These are phyloP conservation scores for Lepus timidus DNA, from an alignment of 2,113 vertebrate species.

Conservation along the genomic window DNA sequence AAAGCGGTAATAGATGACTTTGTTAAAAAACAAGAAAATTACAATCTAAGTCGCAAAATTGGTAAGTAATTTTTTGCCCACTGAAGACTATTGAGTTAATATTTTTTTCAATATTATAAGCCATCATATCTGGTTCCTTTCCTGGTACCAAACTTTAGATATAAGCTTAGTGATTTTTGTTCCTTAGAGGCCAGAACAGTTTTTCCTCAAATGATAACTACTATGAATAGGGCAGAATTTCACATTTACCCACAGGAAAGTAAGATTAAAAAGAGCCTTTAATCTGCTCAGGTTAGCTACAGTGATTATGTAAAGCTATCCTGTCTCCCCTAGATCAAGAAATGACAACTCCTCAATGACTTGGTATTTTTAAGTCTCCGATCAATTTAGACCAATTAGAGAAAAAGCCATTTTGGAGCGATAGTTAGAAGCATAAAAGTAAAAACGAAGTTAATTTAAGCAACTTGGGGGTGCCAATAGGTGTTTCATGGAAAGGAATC, in stretches of 20 bases:
- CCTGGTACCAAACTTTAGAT: slow-evolving; percentile 12
- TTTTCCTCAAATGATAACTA: slow-evolving; percentile 34
- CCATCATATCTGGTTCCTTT: not conserved
- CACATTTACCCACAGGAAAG: not conserved
- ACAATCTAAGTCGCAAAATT: slow-evolving; percentile 65
- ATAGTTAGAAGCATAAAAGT: not conserved
- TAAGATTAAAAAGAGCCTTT: slow-evolving; percentile 3
- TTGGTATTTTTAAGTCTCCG: slow-evolving; percentile 4
- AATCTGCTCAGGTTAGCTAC: not conserved
- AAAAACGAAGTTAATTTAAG: not conserved
- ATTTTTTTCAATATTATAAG: not conserved
- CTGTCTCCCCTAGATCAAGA: not conserved
- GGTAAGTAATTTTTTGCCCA: slow-evolving; percentile 81
- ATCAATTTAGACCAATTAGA: not conserved
- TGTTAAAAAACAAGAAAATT: slow-evolving; percentile 82
- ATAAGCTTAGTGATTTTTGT: slow-evolving; percentile 1
- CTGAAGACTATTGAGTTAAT: not conserved
- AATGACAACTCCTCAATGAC: not conserved
- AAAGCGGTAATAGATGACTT: slow-evolving; percentile 92
- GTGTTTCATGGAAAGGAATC: slow-evolving; percentile 12
- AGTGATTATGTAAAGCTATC: not conserved
- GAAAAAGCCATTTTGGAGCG: not conserved
- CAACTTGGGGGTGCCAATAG: not conserved
- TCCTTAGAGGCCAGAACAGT: slow-evolving; percentile 30
- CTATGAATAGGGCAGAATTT: not conserved